These are phyloP conservation scores for Etheostoma cragini DNA, from an alignment of 2,113 vertebrate genomes.

Conservation along the genomic window DNA sequence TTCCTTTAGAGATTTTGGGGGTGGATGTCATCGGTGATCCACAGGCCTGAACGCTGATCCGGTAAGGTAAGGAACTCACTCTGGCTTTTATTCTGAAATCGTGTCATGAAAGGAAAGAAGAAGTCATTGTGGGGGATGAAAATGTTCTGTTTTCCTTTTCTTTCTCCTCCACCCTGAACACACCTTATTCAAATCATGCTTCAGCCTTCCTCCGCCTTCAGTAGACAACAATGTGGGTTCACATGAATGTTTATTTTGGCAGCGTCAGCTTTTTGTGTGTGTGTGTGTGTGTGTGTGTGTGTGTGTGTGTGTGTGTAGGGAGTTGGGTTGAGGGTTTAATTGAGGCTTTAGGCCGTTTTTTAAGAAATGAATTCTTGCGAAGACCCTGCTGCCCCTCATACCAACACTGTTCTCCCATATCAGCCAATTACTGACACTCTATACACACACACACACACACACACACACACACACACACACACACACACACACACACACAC, in stretches of 20 bases:
- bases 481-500: neutral
- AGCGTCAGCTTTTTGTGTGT: neutral
- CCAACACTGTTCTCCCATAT: constrained; percentile 52
- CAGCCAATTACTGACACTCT: constrained; percentile 40
- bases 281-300: constrained; percentile 6
- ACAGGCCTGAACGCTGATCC: constrained; percentile 39
- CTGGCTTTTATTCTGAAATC: constrained; percentile 22
- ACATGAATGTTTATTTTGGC: constrained; percentile 45
- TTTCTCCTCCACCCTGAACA: neutral
- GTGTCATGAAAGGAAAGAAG: too few relatives aligned
- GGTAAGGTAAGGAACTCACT: constrained; percentile 19
- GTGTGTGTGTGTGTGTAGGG: neutral
- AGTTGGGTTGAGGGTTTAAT: constrained; percentile 55
- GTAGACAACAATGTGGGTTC: neutral
- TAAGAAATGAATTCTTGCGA: constrained; percentile 43
- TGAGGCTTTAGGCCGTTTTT: constrained; percentile 60
- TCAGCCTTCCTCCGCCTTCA: neutral
- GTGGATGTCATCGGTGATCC: constrained; percentile 57
- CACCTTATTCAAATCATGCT: neutral
- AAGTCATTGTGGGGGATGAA: too few relatives aligned
- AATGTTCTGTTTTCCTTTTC: neutral
- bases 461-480: neutral
- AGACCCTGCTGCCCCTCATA: constrained; percentile 17
- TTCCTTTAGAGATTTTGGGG: constrained; percentile 27
- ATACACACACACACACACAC: constrained; percentile 13